Base-by-base conservation (phyloP, 2,888 invertebrate species). In the Beris chalybata region DNA sequence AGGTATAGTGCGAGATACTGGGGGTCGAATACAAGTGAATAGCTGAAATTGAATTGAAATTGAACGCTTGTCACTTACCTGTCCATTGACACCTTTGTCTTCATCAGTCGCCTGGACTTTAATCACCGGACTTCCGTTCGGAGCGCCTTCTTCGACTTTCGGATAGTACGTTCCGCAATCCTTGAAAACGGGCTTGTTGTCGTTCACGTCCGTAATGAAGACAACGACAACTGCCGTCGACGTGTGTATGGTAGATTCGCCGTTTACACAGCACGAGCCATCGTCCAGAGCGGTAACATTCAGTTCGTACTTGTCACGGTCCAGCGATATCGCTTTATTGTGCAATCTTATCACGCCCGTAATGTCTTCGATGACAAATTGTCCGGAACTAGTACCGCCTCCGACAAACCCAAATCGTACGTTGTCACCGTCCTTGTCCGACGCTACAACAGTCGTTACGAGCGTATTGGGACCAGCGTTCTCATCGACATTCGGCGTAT, bases 261-360 rank as follows among this genome's bases (percentile, higher is more conserved):
- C 94, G 71, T 93, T 92, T 12, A 90, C 91, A 78, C 98, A 99
- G 78, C 98, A 99, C 1, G 94, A 92, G 0, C 98, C 98, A 78
- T 99, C 98, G 77, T 99, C 99, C 83, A 93, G 88, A 3, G 98
- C 98, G 0, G 97, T 96, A 7, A 99, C 96, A 78, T 97, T 98
- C 67, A 99, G 81, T 78, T 95, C 95, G 77, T 97, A 97, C 79
- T 96, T 96, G 78, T 96, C 95, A 70, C 93, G 86, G 77, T 95
- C 95, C 71, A 96, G 82, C 0, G 91, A 88, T 71, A 95, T 95
- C 5, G 90, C 87, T 76, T 93, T 92, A 73, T 89, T 91, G 75
- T 93, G 93, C 64, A 96, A 82, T 69, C 95, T 89, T 73, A 95
- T 96, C 38, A 95, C 95, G 73, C 95, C 95, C 55, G 95, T 96